Conservation (phyloP, 2,797 vertebrate species). For the Onychomys torridus region DNA sequence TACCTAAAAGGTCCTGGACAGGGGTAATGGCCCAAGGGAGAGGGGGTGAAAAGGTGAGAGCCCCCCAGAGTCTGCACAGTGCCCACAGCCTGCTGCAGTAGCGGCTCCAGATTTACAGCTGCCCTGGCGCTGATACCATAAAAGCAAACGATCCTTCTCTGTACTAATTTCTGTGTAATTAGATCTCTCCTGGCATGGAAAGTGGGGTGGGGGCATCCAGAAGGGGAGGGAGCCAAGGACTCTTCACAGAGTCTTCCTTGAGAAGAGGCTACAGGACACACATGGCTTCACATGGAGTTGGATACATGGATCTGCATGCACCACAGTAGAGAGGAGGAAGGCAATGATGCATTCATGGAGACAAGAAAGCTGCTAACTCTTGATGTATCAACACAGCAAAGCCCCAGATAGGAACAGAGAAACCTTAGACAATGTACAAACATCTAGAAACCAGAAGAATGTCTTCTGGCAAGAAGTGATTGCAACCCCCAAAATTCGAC, state of each 20-base stretch:
- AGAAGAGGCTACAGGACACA: slow-evolving; percentile 61
- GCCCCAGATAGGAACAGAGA: not conserved
- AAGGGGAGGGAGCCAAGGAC: slow-evolving; percentile 75
- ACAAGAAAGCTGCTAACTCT: not conserved
- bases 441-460: not conserved
- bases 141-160: slow-evolving; percentile 86
- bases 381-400: not conserved
- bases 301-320: not conserved
- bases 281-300: slow-evolving; percentile 14
- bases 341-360: not conserved
- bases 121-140: slow-evolving; percentile 80
- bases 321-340: not conserved
- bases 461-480: not conserved
- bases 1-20: not conserved
- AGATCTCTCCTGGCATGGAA: slow-evolving; percentile 85
- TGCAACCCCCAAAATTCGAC: not conserved
- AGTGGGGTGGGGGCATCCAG: slow-evolving; percentile 75
- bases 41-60: slow-evolving; percentile 42
- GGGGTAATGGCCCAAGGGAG: not conserved
- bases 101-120: slow-evolving; percentile 83
- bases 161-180: slow-evolving; percentile 88
- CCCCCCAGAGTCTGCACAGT: slow-evolving; percentile 12
- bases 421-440: not conserved
- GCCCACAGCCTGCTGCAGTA: slow-evolving; percentile 60
- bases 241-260: slow-evolving; percentile 57